phyloP scores from a whole-genome alignment of 2,113 vertebrate species.

The Mormyrus iriodes region DNA sequence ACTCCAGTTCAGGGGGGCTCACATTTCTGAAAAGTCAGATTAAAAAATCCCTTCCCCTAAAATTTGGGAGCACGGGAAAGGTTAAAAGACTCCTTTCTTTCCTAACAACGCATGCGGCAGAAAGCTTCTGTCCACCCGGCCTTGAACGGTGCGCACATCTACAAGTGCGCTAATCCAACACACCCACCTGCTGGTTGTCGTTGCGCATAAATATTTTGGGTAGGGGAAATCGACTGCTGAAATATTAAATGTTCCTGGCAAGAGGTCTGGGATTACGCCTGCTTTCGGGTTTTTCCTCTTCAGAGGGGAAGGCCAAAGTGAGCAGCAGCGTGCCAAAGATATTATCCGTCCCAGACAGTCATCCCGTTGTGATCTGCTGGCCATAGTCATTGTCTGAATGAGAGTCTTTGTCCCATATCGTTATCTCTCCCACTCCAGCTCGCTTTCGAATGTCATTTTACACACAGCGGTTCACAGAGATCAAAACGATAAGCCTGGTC shows the following conservation, averaged over 20 bases:
- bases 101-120: background rate
- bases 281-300: conserved; percentile 1
- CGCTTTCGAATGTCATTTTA: background rate
- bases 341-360: conserved; percentile 1
- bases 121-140: background rate
- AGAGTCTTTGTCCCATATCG: conserved; percentile 21
- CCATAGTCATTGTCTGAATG: conserved; percentile 23
- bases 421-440: conserved; percentile 7
- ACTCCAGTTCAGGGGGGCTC: background rate
- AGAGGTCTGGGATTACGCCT: background rate
- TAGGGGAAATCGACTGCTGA: background rate
- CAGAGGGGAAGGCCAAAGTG: background rate
- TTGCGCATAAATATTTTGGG: conserved; percentile 37
- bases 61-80: background rate
- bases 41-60: background rate
- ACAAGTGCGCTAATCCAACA: conserved; percentile 42
- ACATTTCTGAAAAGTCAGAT: background rate
- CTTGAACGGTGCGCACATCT: conserved; percentile 20
- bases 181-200: conserved; percentile 47
- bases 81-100: background rate
- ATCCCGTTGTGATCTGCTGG: conserved; percentile 15
- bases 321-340: background rate
- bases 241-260: conserved; percentile 14
- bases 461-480: conserved; percentile 13
- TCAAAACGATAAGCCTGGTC: background rate